A percentile compares a stretch with the other conserved stretches of the same genome.
These are phyloP conservation scores for Cotesia vestalis DNA, from an alignment of 1,140 invertebrate genomes.

Conservation along the genomic window DNA sequence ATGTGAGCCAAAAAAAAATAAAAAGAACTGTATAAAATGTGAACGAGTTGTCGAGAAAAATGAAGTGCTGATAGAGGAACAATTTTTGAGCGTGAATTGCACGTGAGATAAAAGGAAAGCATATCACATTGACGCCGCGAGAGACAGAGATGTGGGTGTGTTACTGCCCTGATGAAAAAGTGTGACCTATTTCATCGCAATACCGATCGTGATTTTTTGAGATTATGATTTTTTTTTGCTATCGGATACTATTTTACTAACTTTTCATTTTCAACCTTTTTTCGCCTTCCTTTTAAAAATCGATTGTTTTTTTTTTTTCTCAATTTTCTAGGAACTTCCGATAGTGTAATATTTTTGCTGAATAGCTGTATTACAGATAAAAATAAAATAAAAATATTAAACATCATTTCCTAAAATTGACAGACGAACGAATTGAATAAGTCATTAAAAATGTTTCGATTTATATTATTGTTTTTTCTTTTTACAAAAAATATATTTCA, in stretches of 20 bases:
- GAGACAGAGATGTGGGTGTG: conserved; percentile 2
- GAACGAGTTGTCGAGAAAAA: conserved; percentile 22
- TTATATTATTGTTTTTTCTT: no score
- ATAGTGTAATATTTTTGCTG: no score
- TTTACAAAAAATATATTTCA: no score
- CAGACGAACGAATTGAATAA: no score
- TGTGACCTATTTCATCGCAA: conserved; percentile 36
- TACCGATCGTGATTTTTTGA: conserved; percentile 26
- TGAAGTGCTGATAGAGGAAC: conserved; percentile 31
- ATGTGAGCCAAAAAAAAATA: not conserved
- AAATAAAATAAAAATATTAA: no score
- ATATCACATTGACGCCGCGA: conserved; percentile 19
- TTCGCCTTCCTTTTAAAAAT: not conserved
- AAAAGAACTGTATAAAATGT: conserved; percentile 16
- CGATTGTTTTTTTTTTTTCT: not conserved
- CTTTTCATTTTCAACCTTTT: conserved; percentile 15
- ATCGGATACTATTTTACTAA: conserved; percentile 6
- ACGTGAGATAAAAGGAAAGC: conserved; percentile 37
- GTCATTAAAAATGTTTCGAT: no score
- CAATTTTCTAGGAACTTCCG: not conserved
- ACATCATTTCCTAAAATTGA: no score
- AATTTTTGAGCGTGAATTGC: conserved; percentile 36
- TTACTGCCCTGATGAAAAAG: conserved; percentile 8
- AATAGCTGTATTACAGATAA: no score
- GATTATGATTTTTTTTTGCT: not conserved